Base-by-base conservation (phyloP, 2,888 invertebrate species). In the Achlya flavicornis region DNA sequence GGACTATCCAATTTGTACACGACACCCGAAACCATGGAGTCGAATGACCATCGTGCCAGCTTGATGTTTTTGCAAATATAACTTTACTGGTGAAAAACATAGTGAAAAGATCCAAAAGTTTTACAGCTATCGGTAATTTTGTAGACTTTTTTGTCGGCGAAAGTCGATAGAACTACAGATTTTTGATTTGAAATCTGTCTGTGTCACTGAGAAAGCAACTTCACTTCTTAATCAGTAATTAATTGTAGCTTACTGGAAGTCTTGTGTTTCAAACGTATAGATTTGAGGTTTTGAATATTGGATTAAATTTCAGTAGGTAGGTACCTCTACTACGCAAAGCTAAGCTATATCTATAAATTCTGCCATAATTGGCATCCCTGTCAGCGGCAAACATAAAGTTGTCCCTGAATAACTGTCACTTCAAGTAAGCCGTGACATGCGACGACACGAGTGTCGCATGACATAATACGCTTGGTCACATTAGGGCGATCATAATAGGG, bases 1-100 rank as follows among this genome's bases (percentile, higher is more conserved):
- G 70, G 69, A 73, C 71, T 77, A 81, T 82, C 80, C 77, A 84
- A 84, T 86, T 87, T 87, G 79, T 83, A 85, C 80, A 80, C 73
- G 81, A 79, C 85, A 86, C 78, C 74, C 65, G 81, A 82, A 75
- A 68, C 69, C 70, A 73, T 69, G 69, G 80, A 76, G 79, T 88
- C 83, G 76, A 81, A 86, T 89, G 83, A 82, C 86, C 84, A 80
- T 77, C 65, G 80, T 77, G 5, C 33, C 69, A 64, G 62, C 70
- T 71, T 65, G 65, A 62, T 60, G 64, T 67, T 66, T 78, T 73
- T 73, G 72, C 65, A 66, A 43, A 65, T 61, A 66, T 63, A 60
- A 66, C 46, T 46, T n/a, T n/a, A n/a, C 12, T 12, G 41, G 6
- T 12, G 41, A 12, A 41, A n/a, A n/a, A n/a, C n/a, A n/a, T n/a